Evolutionary conservation across 2,888 invertebrate genomes (phyloP).

Genomic region (Metalampra italica): DNA sequence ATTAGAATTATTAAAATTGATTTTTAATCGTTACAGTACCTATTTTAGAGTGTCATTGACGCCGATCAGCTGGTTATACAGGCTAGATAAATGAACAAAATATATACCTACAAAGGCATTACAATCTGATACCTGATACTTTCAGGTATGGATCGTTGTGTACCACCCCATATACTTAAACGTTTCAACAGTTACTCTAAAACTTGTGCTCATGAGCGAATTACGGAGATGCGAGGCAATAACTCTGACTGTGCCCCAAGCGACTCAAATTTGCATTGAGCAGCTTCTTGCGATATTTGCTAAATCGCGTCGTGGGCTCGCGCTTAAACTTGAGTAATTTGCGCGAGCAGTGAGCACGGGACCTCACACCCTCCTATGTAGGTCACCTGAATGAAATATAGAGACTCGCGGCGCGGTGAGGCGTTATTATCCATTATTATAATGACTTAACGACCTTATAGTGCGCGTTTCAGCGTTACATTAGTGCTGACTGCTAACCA

Average conservation of each 20-base stretch:
- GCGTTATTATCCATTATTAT: slow-evolving; percentile 24
- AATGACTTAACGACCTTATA: slow-evolving; percentile 19
- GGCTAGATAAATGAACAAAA: no score
- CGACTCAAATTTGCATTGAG: slow-evolving; percentile 38
- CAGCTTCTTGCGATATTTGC: slow-evolving; percentile 29
- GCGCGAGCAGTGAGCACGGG: slow-evolving; percentile 21
- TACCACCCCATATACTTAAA: no score
- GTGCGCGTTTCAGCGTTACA: slow-evolving; percentile 3
- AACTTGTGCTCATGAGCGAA: neutral
- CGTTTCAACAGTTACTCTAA: neutral
- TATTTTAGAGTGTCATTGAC: no score
- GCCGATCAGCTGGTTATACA: no score
- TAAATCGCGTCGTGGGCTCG: slow-evolving; percentile 35
- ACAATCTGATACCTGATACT: no score
- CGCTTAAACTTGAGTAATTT: slow-evolving; percentile 42
- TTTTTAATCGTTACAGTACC: no score
- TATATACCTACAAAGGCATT: no score
- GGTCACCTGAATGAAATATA: slow-evolving; percentile 22
- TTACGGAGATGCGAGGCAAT: slow-evolving; percentile 28
- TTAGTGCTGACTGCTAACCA: slow-evolving; percentile 1
- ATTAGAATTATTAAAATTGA: no score
- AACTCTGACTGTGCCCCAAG: slow-evolving; percentile 26
- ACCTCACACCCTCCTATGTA: slow-evolving; percentile 23
- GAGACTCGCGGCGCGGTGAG: slow-evolving; percentile 12
- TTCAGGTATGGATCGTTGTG: no score